Evolutionary conservation across 2,113 vertebrate genomes (phyloP).

Genomic region (Callorhinus ursinus): DNA sequence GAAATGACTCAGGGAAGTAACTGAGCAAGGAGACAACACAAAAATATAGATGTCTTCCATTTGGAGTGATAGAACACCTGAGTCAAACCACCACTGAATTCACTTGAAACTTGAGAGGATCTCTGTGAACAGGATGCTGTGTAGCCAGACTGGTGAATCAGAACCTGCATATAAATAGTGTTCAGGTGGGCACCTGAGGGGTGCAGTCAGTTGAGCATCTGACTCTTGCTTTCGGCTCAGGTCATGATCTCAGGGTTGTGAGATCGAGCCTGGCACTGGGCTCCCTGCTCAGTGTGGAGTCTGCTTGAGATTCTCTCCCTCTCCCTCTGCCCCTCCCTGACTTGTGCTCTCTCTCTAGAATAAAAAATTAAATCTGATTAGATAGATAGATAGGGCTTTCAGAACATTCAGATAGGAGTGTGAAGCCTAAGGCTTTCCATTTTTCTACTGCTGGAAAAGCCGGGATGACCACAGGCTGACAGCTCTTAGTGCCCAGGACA

Average conservation of each 20-base stretch:
- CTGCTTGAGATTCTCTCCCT: background rate
- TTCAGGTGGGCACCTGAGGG: background rate
- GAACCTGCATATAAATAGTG: slow-evolving; percentile 66
- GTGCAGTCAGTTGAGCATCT: background rate
- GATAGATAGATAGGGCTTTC: background rate
- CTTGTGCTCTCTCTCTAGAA: background rate
- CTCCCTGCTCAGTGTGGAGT: background rate
- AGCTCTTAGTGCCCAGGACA: background rate
- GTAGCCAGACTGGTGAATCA: slow-evolving; percentile 9
- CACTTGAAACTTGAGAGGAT: slow-evolving; percentile 66
- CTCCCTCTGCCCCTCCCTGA: background rate
- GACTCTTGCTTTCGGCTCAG: background rate
- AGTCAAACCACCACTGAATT: slow-evolving; percentile 62
- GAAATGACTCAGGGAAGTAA: slow-evolving; percentile 26
- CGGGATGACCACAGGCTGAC: accelerated
- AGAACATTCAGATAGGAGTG: background rate
- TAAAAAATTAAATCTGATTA: background rate
- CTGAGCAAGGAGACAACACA: background rate
- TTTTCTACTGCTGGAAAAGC: background rate
- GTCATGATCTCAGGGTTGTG: background rate
- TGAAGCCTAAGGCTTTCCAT: background rate
- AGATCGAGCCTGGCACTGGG: background rate
- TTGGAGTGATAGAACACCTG: background rate
- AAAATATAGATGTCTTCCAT: background rate
- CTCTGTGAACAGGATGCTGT: slow-evolving; percentile 66